Evolutionary conservation across 37 sponge, comb jelly and placozoan genomes (phyloP).

Genomic region (Axinella damicornis): DNA sequence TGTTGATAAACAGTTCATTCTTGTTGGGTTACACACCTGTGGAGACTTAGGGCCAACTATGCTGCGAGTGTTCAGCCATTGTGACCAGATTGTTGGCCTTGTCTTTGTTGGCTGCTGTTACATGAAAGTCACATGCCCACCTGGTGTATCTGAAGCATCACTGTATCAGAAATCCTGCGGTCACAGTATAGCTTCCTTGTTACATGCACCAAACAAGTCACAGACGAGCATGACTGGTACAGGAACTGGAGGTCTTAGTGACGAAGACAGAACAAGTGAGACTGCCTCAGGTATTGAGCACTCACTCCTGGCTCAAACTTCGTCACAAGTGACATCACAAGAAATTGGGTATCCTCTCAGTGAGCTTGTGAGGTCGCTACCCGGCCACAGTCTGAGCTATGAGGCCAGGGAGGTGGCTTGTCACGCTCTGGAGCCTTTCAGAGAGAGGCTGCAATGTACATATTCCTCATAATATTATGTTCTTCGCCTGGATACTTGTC

Average conservation of each 20-base stretch:
- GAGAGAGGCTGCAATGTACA: slow-evolving; percentile 27
- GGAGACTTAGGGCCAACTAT: slow-evolving; percentile 78
- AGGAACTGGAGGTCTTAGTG: too few species aligned
- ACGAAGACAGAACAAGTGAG: background rate
- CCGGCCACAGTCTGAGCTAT: slow-evolving; percentile 58
- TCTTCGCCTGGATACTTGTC: background rate
- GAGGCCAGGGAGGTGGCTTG: slow-evolving; percentile 80
- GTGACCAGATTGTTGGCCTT: slow-evolving; percentile 38
- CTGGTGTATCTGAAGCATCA: too few species aligned
- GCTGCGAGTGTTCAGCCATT: slow-evolving; percentile 64
- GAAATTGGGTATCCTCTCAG: slow-evolving; percentile 73
- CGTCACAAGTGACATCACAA: too few species aligned
- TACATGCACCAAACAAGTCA: background rate
- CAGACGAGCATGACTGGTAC: background rate
- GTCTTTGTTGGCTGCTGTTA: slow-evolving; percentile 88
- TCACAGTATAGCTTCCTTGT: too few species aligned
- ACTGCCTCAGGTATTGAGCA: too few species aligned
- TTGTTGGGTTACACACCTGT: slow-evolving; percentile 85
- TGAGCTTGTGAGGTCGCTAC: slow-evolving; percentile 5
- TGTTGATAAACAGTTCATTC: background rate
- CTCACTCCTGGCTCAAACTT: too few species aligned
- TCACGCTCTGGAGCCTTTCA: slow-evolving; percentile 70
- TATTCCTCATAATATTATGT: background rate
- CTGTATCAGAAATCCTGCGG: too few species aligned
- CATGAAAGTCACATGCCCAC: slow-evolving; percentile 69